Conservation (phyloP, 1,140 invertebrate species). For the Streblospio benedicti region DNA sequence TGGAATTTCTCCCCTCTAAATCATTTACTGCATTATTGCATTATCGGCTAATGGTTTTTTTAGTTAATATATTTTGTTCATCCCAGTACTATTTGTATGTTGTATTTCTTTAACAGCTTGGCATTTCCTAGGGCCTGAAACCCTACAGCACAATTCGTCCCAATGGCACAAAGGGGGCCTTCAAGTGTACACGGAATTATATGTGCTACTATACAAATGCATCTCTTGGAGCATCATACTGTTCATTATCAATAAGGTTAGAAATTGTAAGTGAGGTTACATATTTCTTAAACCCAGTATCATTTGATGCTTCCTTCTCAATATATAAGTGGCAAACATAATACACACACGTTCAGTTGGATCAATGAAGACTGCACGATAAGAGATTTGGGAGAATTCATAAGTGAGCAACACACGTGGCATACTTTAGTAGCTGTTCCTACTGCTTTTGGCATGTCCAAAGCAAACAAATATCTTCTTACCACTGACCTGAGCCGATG, state of each 20-base stretch:
- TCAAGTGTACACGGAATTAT: slow-evolving; percentile 10
- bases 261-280: neutral
- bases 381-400: neutral
- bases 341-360: slow-evolving; percentile 13
- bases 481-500: neutral
- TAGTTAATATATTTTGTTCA: too few relatives aligned
- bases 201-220: neutral
- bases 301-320: neutral
- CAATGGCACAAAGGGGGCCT: slow-evolving; percentile 15
- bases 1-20: neutral
- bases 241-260: neutral
- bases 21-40: slow-evolving; percentile 9
- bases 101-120: slow-evolving; percentile 8
- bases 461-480: neutral
- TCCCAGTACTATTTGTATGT: slow-evolving; percentile 19
- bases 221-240: neutral
- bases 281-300: neutral
- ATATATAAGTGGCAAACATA: slow-evolving; percentile 18
- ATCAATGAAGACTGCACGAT: slow-evolving; percentile 9
- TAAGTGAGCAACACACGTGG: neutral
- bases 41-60: slow-evolving; percentile 24
- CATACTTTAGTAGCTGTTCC: neutral
- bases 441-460: neutral
- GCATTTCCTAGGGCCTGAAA: slow-evolving; percentile 16
- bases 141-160: slow-evolving; percentile 20